Conservation (phyloP, 2,113 vertebrate genomes). For the Solea senegalensis region DNA sequence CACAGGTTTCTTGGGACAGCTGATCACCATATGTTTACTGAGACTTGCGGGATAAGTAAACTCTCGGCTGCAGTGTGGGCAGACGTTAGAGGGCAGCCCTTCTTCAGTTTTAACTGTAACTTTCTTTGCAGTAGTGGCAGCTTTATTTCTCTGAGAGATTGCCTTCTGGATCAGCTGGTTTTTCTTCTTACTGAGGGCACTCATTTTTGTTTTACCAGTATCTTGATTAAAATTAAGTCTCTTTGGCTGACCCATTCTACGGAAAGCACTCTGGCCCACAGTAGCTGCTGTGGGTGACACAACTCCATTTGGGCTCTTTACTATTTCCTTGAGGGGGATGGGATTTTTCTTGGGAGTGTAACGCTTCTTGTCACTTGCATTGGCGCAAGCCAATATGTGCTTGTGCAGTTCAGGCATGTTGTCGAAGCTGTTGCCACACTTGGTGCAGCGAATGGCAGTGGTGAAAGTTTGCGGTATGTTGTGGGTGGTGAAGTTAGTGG, state of each 20-base stretch:
- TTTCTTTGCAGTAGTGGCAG: constrained; percentile 86
- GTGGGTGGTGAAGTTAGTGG: constrained; percentile 98
- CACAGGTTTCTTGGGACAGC: constrained; percentile 93
- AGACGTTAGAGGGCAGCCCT: constrained; percentile 83
- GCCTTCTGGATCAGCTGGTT: constrained; percentile 95
- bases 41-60: constrained; percentile 96
- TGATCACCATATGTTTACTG: constrained; percentile 89
- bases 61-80: constrained; percentile 91
- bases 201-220: constrained; percentile 88
- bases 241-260: constrained; percentile 95
- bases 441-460: constrained; percentile 98
- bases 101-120: constrained; percentile 74
- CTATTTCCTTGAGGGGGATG: constrained; percentile 91
- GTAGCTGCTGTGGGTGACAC: constrained; percentile 63
- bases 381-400: constrained; percentile 94
- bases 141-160: constrained; percentile 91
- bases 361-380: constrained; percentile 94
- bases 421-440: constrained; percentile 97
- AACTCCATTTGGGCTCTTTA: constrained; percentile 89
- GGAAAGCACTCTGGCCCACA: constrained; percentile 84
- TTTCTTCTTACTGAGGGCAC: constrained; percentile 93
- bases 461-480: constrained; percentile 98
- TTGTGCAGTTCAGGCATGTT: constrained; percentile 98
- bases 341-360: constrained; percentile 99
- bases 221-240: constrained; percentile 93